Base-by-base conservation (phyloP, 2,797 vertebrate species). In the Leptoclinus maculatus region DNA sequence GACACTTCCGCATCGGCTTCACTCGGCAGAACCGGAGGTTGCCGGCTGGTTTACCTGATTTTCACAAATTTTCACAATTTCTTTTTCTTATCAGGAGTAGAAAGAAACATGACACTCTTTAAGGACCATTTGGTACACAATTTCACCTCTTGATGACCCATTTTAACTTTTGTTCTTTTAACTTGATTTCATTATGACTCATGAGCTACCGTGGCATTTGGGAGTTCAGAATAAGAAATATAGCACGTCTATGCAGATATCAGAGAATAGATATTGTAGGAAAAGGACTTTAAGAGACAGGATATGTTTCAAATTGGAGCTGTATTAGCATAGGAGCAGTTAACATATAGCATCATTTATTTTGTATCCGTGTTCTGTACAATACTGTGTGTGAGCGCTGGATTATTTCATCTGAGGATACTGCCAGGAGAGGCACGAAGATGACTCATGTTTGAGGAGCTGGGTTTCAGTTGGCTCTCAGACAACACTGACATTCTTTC, bases 401-500 rank as follows among this genome's bases (percentile, higher is more conserved):
- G 27, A 66, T 74, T 72, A 79, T 82, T 88, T 74, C 29, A 76
- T 66, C 47, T 59, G 47, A 59, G 51, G 47, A 71, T 43, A 19
- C 49, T 47, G 51, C 53, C 67, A 32, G 36, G 45, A 47, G 60
- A 68, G 59, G 38, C 32, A 32, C 11, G 1, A 17, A 23, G 34
- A 27, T 84, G 81, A 79, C 51, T 88, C 72, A 80, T 54, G 29
- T 72, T 69, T 53, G 66, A 80, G 54, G 27, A 76, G 32, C 23
- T 56, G 45, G 43, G 29, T 63, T 81, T 80, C 29, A 54, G 56
- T 38, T 60, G 32, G 47, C 67, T 66, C 65, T 60, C 43, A 43
- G n/a, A 70, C 29, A 49, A 67, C 29, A 19, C 59, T 10, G 45
- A 5, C n/a, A 21, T 32, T 36, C 49, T 36, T 45, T 34, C 16